phyloP scores from a whole-genome alignment of 2,888 invertebrate genomes.

The Erebia epiphron region DNA sequence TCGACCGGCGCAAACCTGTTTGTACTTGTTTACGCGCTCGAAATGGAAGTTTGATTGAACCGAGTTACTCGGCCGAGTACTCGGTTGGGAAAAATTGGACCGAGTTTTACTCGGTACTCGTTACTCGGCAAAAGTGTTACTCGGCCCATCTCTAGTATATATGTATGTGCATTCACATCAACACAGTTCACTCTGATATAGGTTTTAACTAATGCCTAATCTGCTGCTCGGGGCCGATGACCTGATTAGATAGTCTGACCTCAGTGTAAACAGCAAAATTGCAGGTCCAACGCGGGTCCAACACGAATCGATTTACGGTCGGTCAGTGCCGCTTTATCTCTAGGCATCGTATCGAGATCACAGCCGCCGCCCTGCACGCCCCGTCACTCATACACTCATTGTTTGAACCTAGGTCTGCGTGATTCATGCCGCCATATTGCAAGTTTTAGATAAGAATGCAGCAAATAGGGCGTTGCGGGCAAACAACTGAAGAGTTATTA shows the following conservation, averaged over 20 bases:
- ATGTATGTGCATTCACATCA: too few species aligned
- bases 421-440: conserved; percentile 70
- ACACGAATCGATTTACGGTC: conserved; percentile 74
- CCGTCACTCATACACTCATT: conserved; percentile 74
- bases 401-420: conserved; percentile 68
- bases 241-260: conserved; percentile 72
- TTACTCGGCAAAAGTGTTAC: too few species aligned
- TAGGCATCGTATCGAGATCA: conserved; percentile 70
- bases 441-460: conserved; percentile 74
- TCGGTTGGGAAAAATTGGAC: too few species aligned
- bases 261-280: conserved; percentile 69
- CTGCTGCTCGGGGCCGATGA: conserved; percentile 40
- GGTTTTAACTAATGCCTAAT: too few species aligned
- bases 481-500: conserved; percentile 66
- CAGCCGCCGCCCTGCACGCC: conserved; percentile 69
- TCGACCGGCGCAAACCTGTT: too few species aligned
- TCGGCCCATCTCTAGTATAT: too few species aligned
- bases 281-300: conserved; percentile 72
- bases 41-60: too few species aligned
- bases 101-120: too few species aligned
- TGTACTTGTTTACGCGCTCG: too few species aligned
- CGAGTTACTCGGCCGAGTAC: too few species aligned
- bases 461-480: conserved; percentile 74
- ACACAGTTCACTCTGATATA: too few species aligned
- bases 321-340: conserved; percentile 61